A percentile compares a stretch with the other conserved stretches of the same genome.
These are phyloP conservation scores for Anniella stebbinsi DNA, from an alignment of 2,797 vertebrate genomes.

Conservation along the genomic window DNA sequence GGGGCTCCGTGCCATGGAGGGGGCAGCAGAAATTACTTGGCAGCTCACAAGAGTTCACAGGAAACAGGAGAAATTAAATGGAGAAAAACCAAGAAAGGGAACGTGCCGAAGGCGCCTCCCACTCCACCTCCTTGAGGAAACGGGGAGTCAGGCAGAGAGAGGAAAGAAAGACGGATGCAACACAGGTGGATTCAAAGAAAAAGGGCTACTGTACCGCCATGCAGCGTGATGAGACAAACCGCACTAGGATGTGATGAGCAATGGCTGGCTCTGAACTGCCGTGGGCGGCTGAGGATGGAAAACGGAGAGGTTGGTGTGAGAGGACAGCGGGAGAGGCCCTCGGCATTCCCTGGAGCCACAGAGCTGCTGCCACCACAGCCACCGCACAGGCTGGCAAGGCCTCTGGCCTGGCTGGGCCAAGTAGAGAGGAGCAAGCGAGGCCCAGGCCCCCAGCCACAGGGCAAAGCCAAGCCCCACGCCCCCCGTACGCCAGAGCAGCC, in stretches of 20 bases:
- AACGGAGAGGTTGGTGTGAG: constrained; percentile 77
- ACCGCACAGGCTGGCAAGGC: not conserved
- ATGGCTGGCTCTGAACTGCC: constrained; percentile 71
- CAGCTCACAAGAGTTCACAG: not conserved
- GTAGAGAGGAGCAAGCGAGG: not conserved
- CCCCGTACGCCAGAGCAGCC: too few relatives aligned
- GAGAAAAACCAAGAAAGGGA: not conserved
- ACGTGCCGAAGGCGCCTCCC: not conserved
- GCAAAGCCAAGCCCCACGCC: not conserved
- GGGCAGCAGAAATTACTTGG: not conserved
- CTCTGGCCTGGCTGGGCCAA: not conserved
- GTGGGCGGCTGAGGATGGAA: constrained; percentile 80
- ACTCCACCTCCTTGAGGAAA: not conserved
- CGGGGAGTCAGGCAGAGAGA: not conserved
- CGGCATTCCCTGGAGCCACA: not conserved
- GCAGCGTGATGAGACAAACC: constrained; percentile 74
- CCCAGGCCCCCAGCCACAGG: too few relatives aligned
- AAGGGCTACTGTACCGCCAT: constrained; percentile 81
- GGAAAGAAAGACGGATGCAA: not conserved
- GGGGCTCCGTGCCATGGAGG: not conserved
- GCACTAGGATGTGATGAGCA: constrained; percentile 76
- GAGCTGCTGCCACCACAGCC: not conserved
- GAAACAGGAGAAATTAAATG: not conserved
- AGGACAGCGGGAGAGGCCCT: not conserved
- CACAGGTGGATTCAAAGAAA: constrained; percentile 53